These are phyloP conservation scores for Lepus europaeus DNA, from an alignment of 2,113 vertebrate species.

Conservation along the genomic window DNA sequence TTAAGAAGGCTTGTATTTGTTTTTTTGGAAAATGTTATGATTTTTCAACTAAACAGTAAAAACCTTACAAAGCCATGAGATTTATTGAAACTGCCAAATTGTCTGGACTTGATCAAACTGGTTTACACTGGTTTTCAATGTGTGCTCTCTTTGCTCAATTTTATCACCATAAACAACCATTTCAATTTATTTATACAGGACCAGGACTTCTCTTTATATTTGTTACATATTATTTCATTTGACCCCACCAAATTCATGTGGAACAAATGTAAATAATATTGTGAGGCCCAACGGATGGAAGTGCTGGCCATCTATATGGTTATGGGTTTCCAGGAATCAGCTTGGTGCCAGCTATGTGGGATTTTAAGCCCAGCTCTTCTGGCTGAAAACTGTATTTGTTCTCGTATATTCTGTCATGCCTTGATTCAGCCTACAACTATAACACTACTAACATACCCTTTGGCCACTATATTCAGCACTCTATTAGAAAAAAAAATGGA, in stretches of 20 bases:
- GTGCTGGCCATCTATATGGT: neutral
- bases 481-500: neutral
- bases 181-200: constrained; percentile 68
- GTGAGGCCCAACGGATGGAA: neutral
- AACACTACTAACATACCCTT: neutral
- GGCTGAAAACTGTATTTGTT: neutral
- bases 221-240: constrained; percentile 26
- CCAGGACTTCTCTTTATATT: constrained; percentile 10
- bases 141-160: neutral
- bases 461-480: neutral
- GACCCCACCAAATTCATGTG: neutral
- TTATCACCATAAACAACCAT: constrained; percentile 57
- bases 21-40: constrained; percentile 77
- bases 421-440: neutral
- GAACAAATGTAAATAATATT: neutral
- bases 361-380: neutral
- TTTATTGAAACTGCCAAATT: constrained; percentile 69
- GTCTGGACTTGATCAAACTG: constrained; percentile 75
- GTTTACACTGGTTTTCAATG: constrained; percentile 35
- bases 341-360: neutral
- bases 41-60: constrained; percentile 76
- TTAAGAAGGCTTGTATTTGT: constrained; percentile 67
- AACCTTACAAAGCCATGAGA: constrained; percentile 71
- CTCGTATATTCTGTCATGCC: neutral
- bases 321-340: neutral